Conservation (phyloP, 2,113 vertebrate genomes). For the Copsychus sechellarum region DNA sequence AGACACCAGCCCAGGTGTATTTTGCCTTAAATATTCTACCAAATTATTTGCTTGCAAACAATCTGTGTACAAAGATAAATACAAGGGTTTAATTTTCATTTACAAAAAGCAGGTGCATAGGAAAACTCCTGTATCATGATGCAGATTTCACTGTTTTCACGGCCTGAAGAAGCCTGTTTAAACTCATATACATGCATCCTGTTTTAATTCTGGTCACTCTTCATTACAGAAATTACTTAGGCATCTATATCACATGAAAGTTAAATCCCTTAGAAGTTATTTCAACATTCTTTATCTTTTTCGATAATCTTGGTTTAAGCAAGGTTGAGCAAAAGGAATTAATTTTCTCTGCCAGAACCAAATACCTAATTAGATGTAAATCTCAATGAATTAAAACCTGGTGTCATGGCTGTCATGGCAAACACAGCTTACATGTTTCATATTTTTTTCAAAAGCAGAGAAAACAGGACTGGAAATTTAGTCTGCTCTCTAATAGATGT, state of each 20-base stretch:
- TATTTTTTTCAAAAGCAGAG: neutral
- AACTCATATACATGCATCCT: neutral
- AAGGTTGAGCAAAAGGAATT: neutral
- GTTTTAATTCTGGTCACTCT: neutral
- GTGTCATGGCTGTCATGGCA: neutral
- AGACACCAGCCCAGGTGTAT: neutral
- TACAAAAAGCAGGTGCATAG: neutral
- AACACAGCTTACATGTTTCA: neutral
- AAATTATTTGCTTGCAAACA: neutral
- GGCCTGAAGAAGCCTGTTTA: neutral
- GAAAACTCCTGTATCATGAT: neutral
- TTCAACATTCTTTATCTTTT: neutral
- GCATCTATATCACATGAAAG: neutral
- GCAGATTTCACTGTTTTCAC: neutral
- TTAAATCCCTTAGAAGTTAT: neutral
- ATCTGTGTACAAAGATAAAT: neutral
- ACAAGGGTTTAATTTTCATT: neutral
- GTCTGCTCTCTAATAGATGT: neutral
- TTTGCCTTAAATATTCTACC: neutral
- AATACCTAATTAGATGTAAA: neutral
- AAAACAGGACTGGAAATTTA: neutral
- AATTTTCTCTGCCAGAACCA: neutral
- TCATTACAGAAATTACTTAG: neutral
- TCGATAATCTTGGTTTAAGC: neutral
- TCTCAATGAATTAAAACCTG: neutral